A percentile compares a stretch with the other conserved stretches of the same genome.
These are phyloP conservation scores for Drosophila mojavensis DNA, from an alignment of 1,140 invertebrate species.

Conservation along the genomic window DNA sequence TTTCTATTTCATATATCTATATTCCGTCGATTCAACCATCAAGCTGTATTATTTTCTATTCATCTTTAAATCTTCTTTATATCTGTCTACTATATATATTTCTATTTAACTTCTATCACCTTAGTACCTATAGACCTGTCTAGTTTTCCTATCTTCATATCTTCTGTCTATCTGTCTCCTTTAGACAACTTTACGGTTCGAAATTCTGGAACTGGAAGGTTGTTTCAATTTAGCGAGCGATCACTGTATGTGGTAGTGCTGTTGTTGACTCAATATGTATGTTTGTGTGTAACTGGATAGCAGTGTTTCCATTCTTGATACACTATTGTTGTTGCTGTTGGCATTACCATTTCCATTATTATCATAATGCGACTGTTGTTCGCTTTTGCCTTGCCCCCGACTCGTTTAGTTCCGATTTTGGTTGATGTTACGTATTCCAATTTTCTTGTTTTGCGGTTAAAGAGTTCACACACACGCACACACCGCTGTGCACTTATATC, in stretches of 20 bases:
- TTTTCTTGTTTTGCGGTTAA: conserved; percentile 25
- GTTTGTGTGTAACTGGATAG: conserved; percentile 34
- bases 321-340: conserved; percentile 26
- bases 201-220: too few relatives aligned
- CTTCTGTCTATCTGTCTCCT: too few relatives aligned
- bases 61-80: too few relatives aligned
- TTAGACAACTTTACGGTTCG: too few relatives aligned
- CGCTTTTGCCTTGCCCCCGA: conserved; percentile 48
- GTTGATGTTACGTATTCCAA: conserved; percentile 15
- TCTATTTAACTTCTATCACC: too few relatives aligned
- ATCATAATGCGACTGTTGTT: conserved; percentile 68
- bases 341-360: conserved; percentile 74
- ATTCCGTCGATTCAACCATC: background rate
- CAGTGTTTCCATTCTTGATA: conserved; percentile 37
- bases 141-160: too few relatives aligned
- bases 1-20: too few relatives aligned
- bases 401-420: conserved; percentile 39
- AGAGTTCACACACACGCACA: background rate
- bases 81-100: too few relatives aligned
- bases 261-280: background rate
- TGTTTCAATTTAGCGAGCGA: background rate
- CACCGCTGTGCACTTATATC: background rate
- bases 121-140: too few relatives aligned
- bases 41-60: background rate
- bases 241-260: conserved; percentile 29